phyloP scores from a whole-genome alignment of 1,140 invertebrate genomes.

The Dendroctonus ponderosae region DNA sequence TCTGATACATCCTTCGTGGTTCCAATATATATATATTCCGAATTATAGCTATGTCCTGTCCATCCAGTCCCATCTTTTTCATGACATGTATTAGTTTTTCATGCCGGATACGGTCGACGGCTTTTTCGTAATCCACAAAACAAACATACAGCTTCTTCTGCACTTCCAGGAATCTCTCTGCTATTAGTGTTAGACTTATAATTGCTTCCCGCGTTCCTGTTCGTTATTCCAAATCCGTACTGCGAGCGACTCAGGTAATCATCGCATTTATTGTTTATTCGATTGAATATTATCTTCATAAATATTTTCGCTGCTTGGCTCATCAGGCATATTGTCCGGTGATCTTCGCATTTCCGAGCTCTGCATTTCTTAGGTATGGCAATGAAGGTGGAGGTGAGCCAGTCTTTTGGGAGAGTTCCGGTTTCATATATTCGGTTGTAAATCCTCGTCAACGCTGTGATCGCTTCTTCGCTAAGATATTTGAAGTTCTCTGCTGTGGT shows the following conservation, averaged over 20 bases:
- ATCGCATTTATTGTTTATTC: constrained; percentile 33
- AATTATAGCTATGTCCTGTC: constrained; percentile 24
- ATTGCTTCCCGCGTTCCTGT: constrained; percentile 39
- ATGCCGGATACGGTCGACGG: constrained; percentile 24
- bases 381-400: constrained; percentile 31
- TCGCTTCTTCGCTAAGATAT: neutral
- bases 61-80: constrained; percentile 21
- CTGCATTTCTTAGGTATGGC: constrained; percentile 33
- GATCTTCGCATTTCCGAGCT: constrained; percentile 32
- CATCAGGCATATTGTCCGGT: constrained; percentile 37
- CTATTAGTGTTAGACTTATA: constrained; percentile 34
- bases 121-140: constrained; percentile 27
- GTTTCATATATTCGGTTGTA: constrained; percentile 11
- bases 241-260: constrained; percentile 19
- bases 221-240: constrained; percentile 37
- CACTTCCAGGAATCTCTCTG: constrained; percentile 20
- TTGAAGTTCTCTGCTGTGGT: neutral
- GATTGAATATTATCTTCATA: constrained; percentile 35
- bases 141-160: constrained; percentile 15
- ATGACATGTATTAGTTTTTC: constrained; percentile 25
- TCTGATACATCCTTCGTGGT: constrained; percentile 24
- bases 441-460: constrained; percentile 14
- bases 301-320: constrained; percentile 37
- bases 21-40: constrained; percentile 17
- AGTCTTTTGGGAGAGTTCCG: constrained; percentile 19